These are phyloP conservation scores for Tenrec ecaudatus DNA, from an alignment of 2,113 vertebrate genomes.

Conservation along the genomic window DNA sequence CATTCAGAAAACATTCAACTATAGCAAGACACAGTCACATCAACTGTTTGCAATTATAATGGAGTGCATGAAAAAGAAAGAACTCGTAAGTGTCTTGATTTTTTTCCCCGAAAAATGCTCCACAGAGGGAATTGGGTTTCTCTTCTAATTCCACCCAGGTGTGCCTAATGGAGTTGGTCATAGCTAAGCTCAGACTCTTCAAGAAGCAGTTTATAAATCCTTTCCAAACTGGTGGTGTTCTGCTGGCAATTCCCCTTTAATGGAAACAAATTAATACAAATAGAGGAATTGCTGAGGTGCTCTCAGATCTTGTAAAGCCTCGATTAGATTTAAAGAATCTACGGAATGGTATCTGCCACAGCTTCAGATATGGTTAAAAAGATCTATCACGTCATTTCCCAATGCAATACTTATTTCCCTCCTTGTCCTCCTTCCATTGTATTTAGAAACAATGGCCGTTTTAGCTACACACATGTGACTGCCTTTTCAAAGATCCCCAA, in stretches of 20 bases:
- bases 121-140: not conserved
- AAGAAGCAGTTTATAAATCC: not conserved
- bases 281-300: not conserved
- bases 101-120: slow-evolving; percentile 7
- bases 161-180: not conserved
- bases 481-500: slow-evolving; percentile 9
- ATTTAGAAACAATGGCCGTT: not conserved
- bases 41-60: slow-evolving; percentile 95
- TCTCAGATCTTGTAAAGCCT: not conserved
- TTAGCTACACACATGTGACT: fast-evolving
- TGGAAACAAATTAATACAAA: not conserved
- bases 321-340: not conserved
- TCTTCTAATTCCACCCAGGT: slow-evolving; percentile 43
- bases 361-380: not conserved
- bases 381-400: not conserved
- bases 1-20: slow-evolving; percentile 99
- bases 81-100: slow-evolving; percentile 92
- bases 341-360: not conserved
- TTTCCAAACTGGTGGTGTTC: not conserved
- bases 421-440: not conserved
- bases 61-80: slow-evolving; percentile 99
- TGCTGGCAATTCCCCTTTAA: not conserved
- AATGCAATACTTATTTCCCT: not conserved
- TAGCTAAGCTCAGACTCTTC: not conserved
- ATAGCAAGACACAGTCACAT: slow-evolving; percentile 94